Evolutionary conservation across 2,888 invertebrate genomes (phyloP), one percentile per base, ranked within the genome.

Genomic region (Atherix ibis): DNA sequence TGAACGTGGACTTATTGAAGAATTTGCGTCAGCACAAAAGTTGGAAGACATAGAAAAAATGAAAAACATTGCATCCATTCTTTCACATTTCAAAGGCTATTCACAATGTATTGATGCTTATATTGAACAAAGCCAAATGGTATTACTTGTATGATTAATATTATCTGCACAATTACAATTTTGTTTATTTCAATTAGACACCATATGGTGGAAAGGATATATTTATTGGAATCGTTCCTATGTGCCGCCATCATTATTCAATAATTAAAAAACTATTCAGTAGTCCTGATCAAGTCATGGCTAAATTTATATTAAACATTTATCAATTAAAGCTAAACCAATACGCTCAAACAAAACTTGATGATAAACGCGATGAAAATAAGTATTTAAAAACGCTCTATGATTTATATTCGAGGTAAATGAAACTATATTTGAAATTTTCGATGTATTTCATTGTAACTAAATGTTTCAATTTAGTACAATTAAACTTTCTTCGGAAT

Each of bases 81-180:
- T 98, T 48, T 84, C 87, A 0, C 88, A 95, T 51, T 98, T 98
- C 53, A 95, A 94, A 65, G 87, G 92, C 2, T 97, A 95, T 59
- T 82, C 87, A 0, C 85, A 91, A 46, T 97, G 95, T 61, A 77
- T 98, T 32, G 87, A 97, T 65, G 89, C 91, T 1, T 98, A 85
- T 54, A 95, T 98, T 49, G 92, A 94, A 53, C 87, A 92, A 46
- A 87, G 92, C 57, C 94, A 95, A 67, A 77, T 82, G 73, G 84
- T 82, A 29, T 10, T 32, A 26, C 9, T 10, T 22, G 6, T 22
- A 22, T 22, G 4, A 26, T 9, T 5, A 26, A n/a, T 5, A 26
- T n/a, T 26, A 12, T 10, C 4, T 26, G 26, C 5, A 19, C 9
- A 9, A 6, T 19, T 19, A 5, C 9, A 19, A 5, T 6, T 19